phyloP scores from a whole-genome alignment of 2,797 vertebrate species.

The Esox lucius region DNA sequence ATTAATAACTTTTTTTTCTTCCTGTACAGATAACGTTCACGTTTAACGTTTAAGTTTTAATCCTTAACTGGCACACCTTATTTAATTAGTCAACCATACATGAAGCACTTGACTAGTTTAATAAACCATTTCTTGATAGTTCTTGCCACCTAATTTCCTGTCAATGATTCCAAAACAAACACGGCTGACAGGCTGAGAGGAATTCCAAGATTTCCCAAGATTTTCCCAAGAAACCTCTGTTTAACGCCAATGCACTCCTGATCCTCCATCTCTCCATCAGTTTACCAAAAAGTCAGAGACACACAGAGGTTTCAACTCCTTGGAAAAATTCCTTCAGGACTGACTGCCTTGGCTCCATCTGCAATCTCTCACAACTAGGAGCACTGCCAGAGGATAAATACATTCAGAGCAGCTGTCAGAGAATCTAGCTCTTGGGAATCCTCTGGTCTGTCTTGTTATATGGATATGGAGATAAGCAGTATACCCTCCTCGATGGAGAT shows the following conservation, averaged over 20 bases:
- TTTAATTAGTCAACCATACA: too few relatives aligned
- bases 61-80: too few relatives aligned
- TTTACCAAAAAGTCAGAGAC: constrained; percentile 20
- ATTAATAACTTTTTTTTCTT: too few relatives aligned
- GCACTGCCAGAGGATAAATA: constrained; percentile 61
- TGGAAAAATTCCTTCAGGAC: constrained; percentile 51
- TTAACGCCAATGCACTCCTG: constrained; percentile 41
- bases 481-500: not conserved
- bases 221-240: constrained; percentile 31
- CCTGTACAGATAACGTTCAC: too few relatives aligned
- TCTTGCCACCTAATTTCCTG: not conserved
- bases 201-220: constrained; percentile 37
- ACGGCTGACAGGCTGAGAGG: constrained; percentile 24
- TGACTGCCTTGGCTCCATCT: constrained; percentile 56
- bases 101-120: too few relatives aligned
- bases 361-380: constrained; percentile 63
- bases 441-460: constrained; percentile 35
- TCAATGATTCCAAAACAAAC: constrained; percentile 23
- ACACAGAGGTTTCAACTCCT: constrained; percentile 35
- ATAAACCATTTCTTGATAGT: too few relatives aligned
- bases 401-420: constrained; percentile 63
- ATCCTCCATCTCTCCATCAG: constrained; percentile 15
- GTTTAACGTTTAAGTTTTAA: too few relatives aligned
- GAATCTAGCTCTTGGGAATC: constrained; percentile 53
- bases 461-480: constrained; percentile 32